Base-by-base conservation (phyloP, 1,140 invertebrate genomes). In the Rhopalosiphum maidis region DNA sequence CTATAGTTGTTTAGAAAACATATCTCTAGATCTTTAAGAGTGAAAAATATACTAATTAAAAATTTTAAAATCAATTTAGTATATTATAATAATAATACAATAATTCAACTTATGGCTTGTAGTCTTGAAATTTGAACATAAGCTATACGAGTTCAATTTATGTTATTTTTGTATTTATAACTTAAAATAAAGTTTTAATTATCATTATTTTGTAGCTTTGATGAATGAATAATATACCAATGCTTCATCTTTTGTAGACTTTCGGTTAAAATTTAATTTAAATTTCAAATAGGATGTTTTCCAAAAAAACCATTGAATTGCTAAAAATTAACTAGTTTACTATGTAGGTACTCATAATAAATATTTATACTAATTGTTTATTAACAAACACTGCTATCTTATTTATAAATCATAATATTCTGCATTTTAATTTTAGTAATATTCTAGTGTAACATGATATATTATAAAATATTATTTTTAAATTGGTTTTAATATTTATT, bases 101-200 rank as follows among this genome's bases (percentile, higher is more conserved):
- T 83, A 83, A 7, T 21, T 9, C 41, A 83, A 37, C 15, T 83
- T 83, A 21, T 83, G 35, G 30, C 3, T 82, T 37, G 9, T 82
- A 35, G 77, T 83, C 35, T 83, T 23, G 35, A 83, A 83, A 83
- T 83, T 83, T 7, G 18, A 6, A 5, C 6, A 83, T 83, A 21
- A 83, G 35, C 5, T 37, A 21, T 37, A 83, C 48, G 48, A 51
- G 35, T 37, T 83, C 77, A 83, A 37, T 41, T 83, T 37, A 21
- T 35, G 7, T 37, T 37, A 37, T 37, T 83, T 35, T 35, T 21
- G 35, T 41, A 51, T 18, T 51, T 51, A 37, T 18, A 23, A 37
- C n/a, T 83, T 83, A 83, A 37, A 83, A 83, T 41, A 51, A 51
- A 51, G 48, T 83, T 83, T 83, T 83, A 41, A 83, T 83, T 37